Conservation (phyloP, 2,797 vertebrate species). For the Rallus crepitans region DNA sequence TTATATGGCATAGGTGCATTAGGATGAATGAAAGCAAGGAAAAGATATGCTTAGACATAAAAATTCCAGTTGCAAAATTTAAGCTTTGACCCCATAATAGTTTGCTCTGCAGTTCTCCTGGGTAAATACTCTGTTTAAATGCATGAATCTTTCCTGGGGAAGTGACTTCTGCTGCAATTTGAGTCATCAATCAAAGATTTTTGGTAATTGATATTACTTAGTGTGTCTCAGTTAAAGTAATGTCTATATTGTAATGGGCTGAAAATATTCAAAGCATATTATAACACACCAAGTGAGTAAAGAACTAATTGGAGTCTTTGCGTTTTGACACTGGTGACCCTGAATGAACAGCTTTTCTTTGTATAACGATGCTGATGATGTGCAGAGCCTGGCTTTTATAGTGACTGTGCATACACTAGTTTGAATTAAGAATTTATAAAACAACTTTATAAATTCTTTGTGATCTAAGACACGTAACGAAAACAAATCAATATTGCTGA, state of each 20-base stretch:
- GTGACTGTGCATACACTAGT: constrained; percentile 18
- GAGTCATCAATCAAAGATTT: constrained; percentile 44
- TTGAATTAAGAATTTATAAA: constrained; percentile 27
- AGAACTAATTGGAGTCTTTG: constrained; percentile 43
- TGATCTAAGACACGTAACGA: background rate
- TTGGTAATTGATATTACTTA: constrained; percentile 42
- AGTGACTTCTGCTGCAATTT: constrained; percentile 29
- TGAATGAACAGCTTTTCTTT: constrained; percentile 6
- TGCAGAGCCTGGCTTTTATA: background rate
- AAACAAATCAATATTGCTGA: constrained; percentile 18
- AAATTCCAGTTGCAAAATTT: constrained; percentile 29
- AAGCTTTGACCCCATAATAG: background rate
- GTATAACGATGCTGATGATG: constrained; percentile 13
- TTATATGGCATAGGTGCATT: constrained; percentile 8
- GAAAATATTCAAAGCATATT: constrained; percentile 26
- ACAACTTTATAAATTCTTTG: background rate
- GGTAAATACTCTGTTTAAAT: constrained; percentile 46
- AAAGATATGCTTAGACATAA: constrained; percentile 29
- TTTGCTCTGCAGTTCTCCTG: constrained; percentile 21
- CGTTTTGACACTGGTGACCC: constrained; percentile 32
- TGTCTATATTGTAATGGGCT: constrained; percentile 10
- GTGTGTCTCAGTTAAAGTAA: constrained; percentile 2
- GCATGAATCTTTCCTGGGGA: background rate
- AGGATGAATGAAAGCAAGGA: constrained; percentile 23
- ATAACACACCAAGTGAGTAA: background rate